Percentiles rank a stretch among this genome's conserved stretches.
Conservation (phyloP, 2,888 invertebrate species). For the Crossocerus cetratus region DNA sequence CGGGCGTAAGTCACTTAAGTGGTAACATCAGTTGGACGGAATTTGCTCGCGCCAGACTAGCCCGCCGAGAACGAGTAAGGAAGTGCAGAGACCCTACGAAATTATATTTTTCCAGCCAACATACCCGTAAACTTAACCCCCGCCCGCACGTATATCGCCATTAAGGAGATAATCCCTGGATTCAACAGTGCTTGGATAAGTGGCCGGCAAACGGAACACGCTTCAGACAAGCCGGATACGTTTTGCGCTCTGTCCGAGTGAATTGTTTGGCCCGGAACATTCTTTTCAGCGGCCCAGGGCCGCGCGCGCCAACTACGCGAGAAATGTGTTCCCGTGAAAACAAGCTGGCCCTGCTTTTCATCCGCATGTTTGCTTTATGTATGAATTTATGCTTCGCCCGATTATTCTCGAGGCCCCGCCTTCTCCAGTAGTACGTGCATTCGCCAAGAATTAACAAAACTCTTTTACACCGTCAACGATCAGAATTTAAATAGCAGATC, state of each 20-base stretch:
- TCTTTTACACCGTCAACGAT: too few relatives aligned
- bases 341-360: constrained; percentile 9
- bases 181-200: constrained; percentile 18
- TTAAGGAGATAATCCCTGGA: constrained; percentile 51
- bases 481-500: too few relatives aligned
- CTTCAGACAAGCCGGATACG: neutral
- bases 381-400: constrained; percentile 9
- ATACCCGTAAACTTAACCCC: neutral
- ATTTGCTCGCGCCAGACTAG: constrained; percentile 3
- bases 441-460: neutral
- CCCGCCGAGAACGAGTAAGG: too few relatives aligned
- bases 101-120: constrained; percentile 20
- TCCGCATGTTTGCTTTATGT: constrained; percentile 12
- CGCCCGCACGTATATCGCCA: constrained; percentile 53
- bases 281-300: neutral
- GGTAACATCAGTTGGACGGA: neutral
- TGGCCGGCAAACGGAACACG: constrained; percentile 28
- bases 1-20: constrained; percentile 59
- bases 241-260: neutral
- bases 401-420: neutral
- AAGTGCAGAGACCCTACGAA: neutral
- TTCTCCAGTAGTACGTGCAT: constrained; percentile 3
- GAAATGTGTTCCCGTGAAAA: constrained; percentile 9
- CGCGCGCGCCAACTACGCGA: neutral
- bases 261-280: neutral